phyloP scores from a whole-genome alignment of 1,140 invertebrate species.

The Thalassaphorura encarpata region DNA sequence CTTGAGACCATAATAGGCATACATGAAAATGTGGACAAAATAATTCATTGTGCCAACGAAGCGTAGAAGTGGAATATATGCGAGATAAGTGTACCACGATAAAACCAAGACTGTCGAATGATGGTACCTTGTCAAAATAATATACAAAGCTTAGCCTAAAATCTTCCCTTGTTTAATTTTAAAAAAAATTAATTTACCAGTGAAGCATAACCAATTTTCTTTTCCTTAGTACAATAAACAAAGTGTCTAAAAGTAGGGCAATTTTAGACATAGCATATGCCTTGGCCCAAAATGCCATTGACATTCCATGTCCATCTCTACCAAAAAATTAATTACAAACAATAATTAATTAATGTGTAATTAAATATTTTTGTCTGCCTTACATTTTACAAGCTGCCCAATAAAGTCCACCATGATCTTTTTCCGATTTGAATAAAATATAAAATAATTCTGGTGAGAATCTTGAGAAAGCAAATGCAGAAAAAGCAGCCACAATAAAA shows the following conservation, averaged over 20 bases:
- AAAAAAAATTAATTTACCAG: constrained; percentile 7
- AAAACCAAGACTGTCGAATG: constrained; percentile 14
- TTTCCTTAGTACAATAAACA: constrained; percentile 22
- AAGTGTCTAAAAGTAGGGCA: constrained; percentile 12
- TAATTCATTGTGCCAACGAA: constrained; percentile 29
- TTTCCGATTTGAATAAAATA: neutral
- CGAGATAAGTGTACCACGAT: constrained; percentile 17
- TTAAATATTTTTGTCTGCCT: neutral
- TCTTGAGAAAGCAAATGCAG: constrained; percentile 11
- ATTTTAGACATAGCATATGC: constrained; percentile 14
- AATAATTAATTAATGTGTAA: neutral
- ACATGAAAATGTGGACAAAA: constrained; percentile 27
- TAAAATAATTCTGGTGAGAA: constrained; percentile 19
- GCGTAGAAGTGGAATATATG: constrained; percentile 19
- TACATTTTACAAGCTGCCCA: constrained; percentile 13
- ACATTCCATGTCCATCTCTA: constrained; percentile 12
- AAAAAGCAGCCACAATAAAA: constrained; percentile 15
- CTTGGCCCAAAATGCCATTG: constrained; percentile 16
- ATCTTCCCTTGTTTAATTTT: neutral
- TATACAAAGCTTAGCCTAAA: neutral
- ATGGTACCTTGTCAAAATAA: constrained; percentile 17
- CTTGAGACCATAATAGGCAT: constrained; percentile 25
- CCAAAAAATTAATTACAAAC: neutral
- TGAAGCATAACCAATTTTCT: constrained; percentile 19
- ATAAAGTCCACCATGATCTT: constrained; percentile 6